Base-by-base conservation (phyloP, 2,113 vertebrate species). In the Perca schrenkii region DNA sequence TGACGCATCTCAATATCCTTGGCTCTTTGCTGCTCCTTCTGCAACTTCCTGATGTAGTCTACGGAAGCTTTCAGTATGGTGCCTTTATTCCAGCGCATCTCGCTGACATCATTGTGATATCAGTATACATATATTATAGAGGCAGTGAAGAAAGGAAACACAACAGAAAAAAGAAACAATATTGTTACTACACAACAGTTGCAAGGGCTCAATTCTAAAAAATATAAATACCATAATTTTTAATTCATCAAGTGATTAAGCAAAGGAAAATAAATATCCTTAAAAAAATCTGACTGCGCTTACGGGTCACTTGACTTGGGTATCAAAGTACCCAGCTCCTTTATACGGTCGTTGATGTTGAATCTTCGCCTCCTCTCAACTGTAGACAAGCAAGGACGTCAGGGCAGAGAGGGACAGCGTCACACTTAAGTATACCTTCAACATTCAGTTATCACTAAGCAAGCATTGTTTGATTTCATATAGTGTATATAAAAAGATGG, bases 71-170 rank as follows among this genome's bases (percentile, higher is more conserved):
- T 99, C 73, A 99, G 92, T 64, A 99, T 98, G 68, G 97, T 98
- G 49, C 98, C 98, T 89, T 99, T 99, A 86, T 99, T 99, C 98
- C 97, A 98, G 43, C 98, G 97, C 96, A 96, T 96, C 86, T 99
- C 97, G 50, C 97, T 98, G 91, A n/a, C 31, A 28, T 53, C 34
- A 43, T 76, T 61, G 65, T 62, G 53, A 52, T 6, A 57, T 54
- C 49, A 46, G 78, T 28, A 21, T 19, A 52, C 49, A 16, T 22
- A 22, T 19, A 54, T 75, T 3, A 15, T 11, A 66, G 13, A 60
- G 19, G 46, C 7, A 7, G 17, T 8, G 16, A 22, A 65, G 6
- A 66, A 46, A 75, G 6, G 4, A 67, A 62, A 36, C 4, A 68
- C 10, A 40, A 52, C 17, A 75, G 19, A 12, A 14, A 14, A 25